A percentile compares a stretch with the other conserved stretches of the same genome.
Evolutionary conservation across 2,113 vertebrate species (phyloP).

Genomic region (Leptobrachium ailaonicum): DNA sequence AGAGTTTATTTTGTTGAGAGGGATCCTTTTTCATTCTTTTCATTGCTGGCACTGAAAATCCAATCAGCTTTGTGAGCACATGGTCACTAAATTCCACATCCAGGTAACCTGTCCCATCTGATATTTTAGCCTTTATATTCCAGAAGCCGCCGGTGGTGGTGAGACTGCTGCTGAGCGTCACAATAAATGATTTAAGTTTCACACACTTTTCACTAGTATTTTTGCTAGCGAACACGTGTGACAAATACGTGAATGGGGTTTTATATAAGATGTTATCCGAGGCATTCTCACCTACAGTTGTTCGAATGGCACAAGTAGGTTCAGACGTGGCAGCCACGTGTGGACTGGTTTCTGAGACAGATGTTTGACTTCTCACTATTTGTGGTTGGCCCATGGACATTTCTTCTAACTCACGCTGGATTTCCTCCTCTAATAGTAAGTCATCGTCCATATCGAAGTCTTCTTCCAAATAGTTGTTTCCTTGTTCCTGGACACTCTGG

Average conservation of each 20-base stretch:
- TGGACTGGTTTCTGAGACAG: conserved; percentile 47
- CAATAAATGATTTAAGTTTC: conserved; percentile 87
- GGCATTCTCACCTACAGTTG: conserved; percentile 36
- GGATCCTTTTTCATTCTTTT: conserved; percentile 76
- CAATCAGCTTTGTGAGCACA: conserved; percentile 83
- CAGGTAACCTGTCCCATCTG: conserved; percentile 87
- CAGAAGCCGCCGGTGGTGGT: conserved; percentile 73
- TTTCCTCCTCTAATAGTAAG: conserved; percentile 68
- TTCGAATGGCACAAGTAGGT: conserved; percentile 50
- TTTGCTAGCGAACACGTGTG: conserved; percentile 65
- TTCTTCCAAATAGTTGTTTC: conserved; percentile 73
- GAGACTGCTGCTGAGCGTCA: conserved; percentile 91
- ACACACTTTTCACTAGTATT: conserved; percentile 61
- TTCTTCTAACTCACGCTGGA: conserved; percentile 58
- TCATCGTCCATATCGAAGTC: conserved; percentile 74
- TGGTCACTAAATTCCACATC: conserved; percentile 84
- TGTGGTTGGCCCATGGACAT: conserved; percentile 45
- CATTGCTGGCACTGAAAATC: conserved; percentile 86
- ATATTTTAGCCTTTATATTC: conserved; percentile 82
- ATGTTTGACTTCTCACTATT: conserved; percentile 44
- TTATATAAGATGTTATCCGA: conserved; percentile 57
- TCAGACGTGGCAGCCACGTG: conserved; percentile 4
- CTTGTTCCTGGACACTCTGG: background rate
- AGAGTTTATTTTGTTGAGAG: conserved; percentile 67
- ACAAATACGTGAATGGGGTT: conserved; percentile 79